phyloP scores from a whole-genome alignment of 92 coral and sea anemone genomes.

The Pocillopora meandrina region DNA sequence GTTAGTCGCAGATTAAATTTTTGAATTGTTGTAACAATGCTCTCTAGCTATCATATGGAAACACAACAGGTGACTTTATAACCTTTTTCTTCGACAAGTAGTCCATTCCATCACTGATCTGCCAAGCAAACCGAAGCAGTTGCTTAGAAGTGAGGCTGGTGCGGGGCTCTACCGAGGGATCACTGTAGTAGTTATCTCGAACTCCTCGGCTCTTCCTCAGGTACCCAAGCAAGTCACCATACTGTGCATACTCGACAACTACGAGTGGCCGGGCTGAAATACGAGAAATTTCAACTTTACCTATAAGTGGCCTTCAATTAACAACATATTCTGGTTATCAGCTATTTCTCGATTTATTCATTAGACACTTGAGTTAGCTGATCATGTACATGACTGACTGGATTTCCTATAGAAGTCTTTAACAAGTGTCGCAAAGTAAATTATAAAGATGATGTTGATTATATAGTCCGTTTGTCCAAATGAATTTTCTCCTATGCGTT shows the following conservation, averaged over 20 bases:
- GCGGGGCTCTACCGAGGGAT: conserved; percentile 61
- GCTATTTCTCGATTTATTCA: no score
- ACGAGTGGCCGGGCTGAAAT: conserved; percentile 47
- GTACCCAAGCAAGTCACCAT: conserved; percentile 58
- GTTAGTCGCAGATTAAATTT: no score
- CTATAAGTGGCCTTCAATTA: background rate
- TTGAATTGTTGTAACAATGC: background rate
- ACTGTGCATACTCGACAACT: conserved; percentile 43
- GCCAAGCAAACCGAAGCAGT: conserved; percentile 62
- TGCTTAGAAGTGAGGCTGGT: conserved; percentile 63
- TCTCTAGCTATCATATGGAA: background rate
- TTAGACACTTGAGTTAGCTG: no score
- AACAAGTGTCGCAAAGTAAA: no score
- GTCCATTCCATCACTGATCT: conserved; percentile 69
- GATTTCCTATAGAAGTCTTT: no score
- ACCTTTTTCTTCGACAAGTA: conserved; percentile 68
- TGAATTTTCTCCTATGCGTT: no score
- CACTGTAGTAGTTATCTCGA: conserved; percentile 60
- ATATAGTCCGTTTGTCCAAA: no score
- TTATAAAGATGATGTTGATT: no score
- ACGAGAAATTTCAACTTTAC: background rate
- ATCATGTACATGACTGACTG: no score
- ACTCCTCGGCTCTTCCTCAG: conserved; percentile 66
- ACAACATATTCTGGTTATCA: no score
- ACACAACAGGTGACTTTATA: background rate